Evolutionary conservation across 2,888 invertebrate species (phyloP), one percentile per base, ranked within the genome.

Genomic region (Balanococcus diminutus): DNA sequence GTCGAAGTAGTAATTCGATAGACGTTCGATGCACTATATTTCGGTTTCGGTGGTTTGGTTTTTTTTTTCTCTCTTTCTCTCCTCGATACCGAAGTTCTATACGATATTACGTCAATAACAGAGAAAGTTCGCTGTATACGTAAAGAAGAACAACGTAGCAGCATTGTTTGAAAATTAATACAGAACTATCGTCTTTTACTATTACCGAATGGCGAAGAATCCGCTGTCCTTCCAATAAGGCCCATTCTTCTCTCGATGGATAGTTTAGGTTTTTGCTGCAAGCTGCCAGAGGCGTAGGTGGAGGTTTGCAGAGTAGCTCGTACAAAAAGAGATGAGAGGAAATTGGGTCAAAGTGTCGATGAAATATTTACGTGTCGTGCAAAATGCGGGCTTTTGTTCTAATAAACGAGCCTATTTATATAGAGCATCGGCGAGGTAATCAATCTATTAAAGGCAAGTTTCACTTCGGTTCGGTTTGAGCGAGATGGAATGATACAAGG

Each of bases 311-410:
- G 36, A 8, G n/a, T n/a, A n/a, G n/a, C n/a, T n/a, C n/a, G n/a
- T n/a, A n/a, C n/a, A n/a, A n/a, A n/a, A n/a, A 8, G 36, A 8
- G 36, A 8, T 16, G 46, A 25, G 61, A 25, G 22, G 11, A 61
- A 61, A 61, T 61, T 61, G 25, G 61, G 61, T 61, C 61, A 61
- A 61, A 61, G 61, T 61, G 61, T 61, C 61, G 61, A 61, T 61
- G 61, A 25, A 61, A 61, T 61, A 61, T 61, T 61, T 61, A 25
- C 25, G 25, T 19, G 9, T 14, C 9, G n/a, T 46, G 46, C 11
- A 19, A 8, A 25, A 22, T 22, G 6, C 56, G 61, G 25, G 61
- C 61, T 25, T 61, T 61, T 61, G 61, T 61, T 61, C 61, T 61
- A 61, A 25, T 61, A 61, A 61, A 61, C 22, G 11, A 25, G 46